Base-by-base conservation (phyloP, 2,113 vertebrate species). In the Brachyhypopomus occidentalis region DNA sequence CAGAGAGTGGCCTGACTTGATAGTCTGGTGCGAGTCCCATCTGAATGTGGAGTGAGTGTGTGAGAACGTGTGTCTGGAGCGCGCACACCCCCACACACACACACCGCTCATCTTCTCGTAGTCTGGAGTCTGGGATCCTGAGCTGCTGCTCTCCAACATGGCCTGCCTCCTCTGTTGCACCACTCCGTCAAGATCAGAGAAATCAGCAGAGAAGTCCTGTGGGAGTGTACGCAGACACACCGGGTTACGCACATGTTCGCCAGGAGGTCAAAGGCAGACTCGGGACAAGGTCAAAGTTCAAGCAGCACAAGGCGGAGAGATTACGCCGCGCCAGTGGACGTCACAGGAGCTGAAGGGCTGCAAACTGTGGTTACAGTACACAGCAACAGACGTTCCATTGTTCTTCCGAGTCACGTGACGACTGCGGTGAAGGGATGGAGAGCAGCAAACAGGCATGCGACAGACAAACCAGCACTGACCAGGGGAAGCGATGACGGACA, bases 91-190 rank as follows among this genome's bases (percentile, higher is more conserved):
- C 1, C 30, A 30, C 30, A 30, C 30, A 78, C 7, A 73, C 89
- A 75, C 87, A 98, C 97, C 96, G 88, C 92, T 86, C 5, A 93
- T 93, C 85, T 95, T 95, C 64, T 97, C 94, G 0, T 94, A 91
- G 82, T 98, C 96, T 0, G 93, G 95, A 94, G 85, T 96, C 96
- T 17, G 84, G 38, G 95, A 98, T 41, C 96, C 96, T 8, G 96
- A 97, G 84, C 96, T 98, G 90, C 96, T 98, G 84, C 94, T 97
- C 62, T 96, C 96, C 86, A 95, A 95, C 88, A 94, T 88, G 30
- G 94, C 95, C 84, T 92, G 92, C 74, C 94, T 92, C 62, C 91
- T 90, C 62, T 91, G 92, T 19, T 84, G 91, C 66, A 95, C 89
- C 6, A 94, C 91, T 85, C 94, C 92, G 19, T 96, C 94, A 86